Percentiles rank a stretch among this genome's conserved stretches.
These are phyloP conservation scores for Bradynema listronoti DNA, from an alignment of 1,140 invertebrate genomes.

Conservation along the genomic window DNA sequence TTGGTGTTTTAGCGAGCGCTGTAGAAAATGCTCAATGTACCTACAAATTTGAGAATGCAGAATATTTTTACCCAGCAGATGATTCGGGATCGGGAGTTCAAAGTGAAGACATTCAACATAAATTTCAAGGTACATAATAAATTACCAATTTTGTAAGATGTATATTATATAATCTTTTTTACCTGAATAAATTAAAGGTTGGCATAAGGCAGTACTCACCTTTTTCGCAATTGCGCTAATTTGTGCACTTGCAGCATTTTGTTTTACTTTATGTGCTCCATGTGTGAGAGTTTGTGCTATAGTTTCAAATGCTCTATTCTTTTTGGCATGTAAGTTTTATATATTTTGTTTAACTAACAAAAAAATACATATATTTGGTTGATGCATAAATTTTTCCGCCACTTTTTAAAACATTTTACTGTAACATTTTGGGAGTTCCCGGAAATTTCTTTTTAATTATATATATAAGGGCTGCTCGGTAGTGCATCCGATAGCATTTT, in stretches of 20 bases:
- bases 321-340: conserved; percentile 26
- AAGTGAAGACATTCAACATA: conserved; percentile 31
- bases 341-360: neutral
- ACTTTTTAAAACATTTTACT: too few species aligned
- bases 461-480: too few species aligned
- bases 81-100: conserved; percentile 22
- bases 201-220: conserved; percentile 32
- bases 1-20: too few species aligned
- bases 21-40: conserved; percentile 26
- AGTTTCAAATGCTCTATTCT: conserved; percentile 30
- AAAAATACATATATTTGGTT: neutral
- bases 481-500: too few species aligned
- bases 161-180: neutral
- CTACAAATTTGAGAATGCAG: conserved; percentile 33
- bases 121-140: conserved; percentile 35
- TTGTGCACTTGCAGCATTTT: conserved; percentile 19
- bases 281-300: conserved; percentile 36
- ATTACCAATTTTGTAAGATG: neutral
- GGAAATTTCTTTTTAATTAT: too few species aligned
- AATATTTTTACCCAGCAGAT: conserved; percentile 22
- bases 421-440: too few species aligned
- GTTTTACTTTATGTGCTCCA: conserved; percentile 32
- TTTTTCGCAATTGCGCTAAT: conserved; percentile 25
- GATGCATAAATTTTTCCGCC: too few species aligned
- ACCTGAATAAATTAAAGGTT: conserved; percentile 15